Conservation (phyloP, 2,113 vertebrate genomes). For the Chlamydotis undulata region DNA sequence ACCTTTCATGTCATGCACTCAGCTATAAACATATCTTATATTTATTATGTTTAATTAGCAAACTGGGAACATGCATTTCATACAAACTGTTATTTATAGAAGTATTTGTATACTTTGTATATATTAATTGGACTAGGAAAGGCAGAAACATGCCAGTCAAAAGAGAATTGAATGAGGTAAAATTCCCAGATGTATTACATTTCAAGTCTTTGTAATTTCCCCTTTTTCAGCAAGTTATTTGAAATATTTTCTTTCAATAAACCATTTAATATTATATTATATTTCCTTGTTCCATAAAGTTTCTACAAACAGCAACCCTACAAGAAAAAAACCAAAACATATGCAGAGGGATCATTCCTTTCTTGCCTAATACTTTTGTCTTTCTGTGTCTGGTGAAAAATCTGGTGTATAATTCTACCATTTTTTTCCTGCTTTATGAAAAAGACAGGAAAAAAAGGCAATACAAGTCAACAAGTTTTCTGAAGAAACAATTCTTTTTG, state of each 20-base stretch:
- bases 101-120: neutral
- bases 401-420: rapidly evolving
- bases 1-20: neutral
- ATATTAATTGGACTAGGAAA: neutral
- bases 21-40: neutral
- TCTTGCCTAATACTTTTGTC: neutral
- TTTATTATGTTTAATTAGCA: neutral
- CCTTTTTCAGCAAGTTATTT: neutral
- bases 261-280: neutral
- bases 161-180: neutral
- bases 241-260: neutral
- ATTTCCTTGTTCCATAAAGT: neutral
- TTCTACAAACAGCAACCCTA: neutral
- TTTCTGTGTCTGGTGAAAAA: neutral
- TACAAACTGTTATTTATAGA: neutral
- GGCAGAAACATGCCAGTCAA: neutral
- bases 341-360: neutral
- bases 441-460: neutral
- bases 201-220: neutral
- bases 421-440: neutral
- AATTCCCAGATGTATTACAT: neutral
- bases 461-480: neutral
- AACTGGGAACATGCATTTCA: neutral
- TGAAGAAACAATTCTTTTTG: neutral
- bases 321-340: neutral